A percentile compares a stretch with the other conserved stretches of the same genome.
phyloP scores from a whole-genome alignment of 2,888 invertebrate species.

The Salticus scenicus region DNA sequence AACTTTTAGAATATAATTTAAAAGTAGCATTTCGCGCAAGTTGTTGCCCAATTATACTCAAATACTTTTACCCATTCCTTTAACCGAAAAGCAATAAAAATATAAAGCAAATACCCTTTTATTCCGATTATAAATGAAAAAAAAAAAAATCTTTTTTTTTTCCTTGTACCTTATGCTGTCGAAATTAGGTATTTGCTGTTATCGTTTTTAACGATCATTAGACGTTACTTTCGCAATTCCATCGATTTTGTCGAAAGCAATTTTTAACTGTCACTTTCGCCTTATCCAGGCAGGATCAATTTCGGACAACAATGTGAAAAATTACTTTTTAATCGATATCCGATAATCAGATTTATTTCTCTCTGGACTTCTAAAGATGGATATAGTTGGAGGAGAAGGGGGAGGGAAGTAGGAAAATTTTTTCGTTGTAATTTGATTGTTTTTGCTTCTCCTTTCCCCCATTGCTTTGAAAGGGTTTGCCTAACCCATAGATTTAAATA shows the following conservation, averaged over 20 bases:
- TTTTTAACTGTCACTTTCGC: slow-evolving; percentile 68
- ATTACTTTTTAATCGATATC: slow-evolving; percentile 71
- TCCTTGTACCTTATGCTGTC: slow-evolving; percentile 38
- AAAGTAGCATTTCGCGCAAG: neutral
- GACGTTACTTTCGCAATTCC: slow-evolving; percentile 42
- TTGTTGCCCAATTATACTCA: neutral
- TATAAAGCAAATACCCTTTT: slow-evolving; percentile 13
- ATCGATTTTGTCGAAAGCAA: slow-evolving; percentile 66
- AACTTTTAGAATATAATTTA: neutral
- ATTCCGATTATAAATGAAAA: slow-evolving; percentile 44
- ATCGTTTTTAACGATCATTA: slow-evolving; percentile 66
- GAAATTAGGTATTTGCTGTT: slow-evolving; percentile 67
- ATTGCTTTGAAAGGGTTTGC: slow-evolving; percentile 19
- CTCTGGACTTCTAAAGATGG: slow-evolving; percentile 39
- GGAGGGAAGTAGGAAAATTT: slow-evolving; percentile 2
- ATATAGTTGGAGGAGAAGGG: slow-evolving; percentile 1
- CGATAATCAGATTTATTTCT: slow-evolving; percentile 69
- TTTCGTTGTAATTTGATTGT: slow-evolving; percentile 13
- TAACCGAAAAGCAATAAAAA: neutral
- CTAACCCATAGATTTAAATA: slow-evolving; percentile 66
- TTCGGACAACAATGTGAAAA: slow-evolving; percentile 70
- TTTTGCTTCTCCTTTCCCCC: slow-evolving; percentile 25
- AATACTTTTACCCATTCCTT: neutral
- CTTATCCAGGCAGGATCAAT: slow-evolving; percentile 67
- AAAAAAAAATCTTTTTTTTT: neutral